Evolutionary conservation across 2,797 vertebrate genomes (phyloP).

Genomic region (Rhinichthys osculus): DNA sequence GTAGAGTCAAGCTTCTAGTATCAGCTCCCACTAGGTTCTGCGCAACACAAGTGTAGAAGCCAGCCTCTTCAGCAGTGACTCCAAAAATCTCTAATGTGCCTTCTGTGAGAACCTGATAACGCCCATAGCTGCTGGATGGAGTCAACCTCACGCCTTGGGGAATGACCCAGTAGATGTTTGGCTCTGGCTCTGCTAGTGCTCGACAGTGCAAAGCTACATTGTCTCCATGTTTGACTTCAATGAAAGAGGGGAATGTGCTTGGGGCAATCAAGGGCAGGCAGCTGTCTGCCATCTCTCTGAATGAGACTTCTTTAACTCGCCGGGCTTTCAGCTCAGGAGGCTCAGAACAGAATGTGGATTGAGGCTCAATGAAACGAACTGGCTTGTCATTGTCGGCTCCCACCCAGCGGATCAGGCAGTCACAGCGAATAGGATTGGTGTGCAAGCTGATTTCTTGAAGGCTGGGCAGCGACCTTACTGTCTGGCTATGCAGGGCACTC

Average conservation of each 20-base stretch:
- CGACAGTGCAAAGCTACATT: constrained; percentile 87
- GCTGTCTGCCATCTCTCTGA: constrained; percentile 91
- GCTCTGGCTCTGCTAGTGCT: constrained; percentile 92
- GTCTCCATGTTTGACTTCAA: constrained; percentile 78
- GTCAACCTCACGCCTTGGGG: constrained; percentile 84
- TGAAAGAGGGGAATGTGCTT: constrained; percentile 82
- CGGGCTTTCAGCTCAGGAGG: constrained; percentile 90
- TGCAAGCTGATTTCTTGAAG: constrained; percentile 97
- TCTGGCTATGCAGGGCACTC: constrained; percentile 90
- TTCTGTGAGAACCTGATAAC: constrained; percentile 84
- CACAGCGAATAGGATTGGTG: constrained; percentile 94
- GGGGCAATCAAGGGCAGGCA: constrained; percentile 93
- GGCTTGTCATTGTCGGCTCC: constrained; percentile 77
- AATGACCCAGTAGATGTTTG: constrained; percentile 94
- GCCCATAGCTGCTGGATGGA: constrained; percentile 64
- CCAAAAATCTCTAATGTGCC: constrained; percentile 90
- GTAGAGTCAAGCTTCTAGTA: constrained; percentile 85
- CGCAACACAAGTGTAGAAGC: constrained; percentile 95
- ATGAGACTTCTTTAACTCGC: constrained; percentile 88
- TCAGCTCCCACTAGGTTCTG: constrained; percentile 94
- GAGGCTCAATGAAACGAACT: constrained; percentile 94
- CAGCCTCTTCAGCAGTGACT: constrained; percentile 80
- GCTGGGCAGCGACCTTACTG: constrained; percentile 88
- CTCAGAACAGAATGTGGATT: constrained; percentile 92
- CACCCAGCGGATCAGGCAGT: constrained; percentile 96